Conservation (phyloP, 2,113 vertebrate species). For the Syngnathus typhle region DNA sequence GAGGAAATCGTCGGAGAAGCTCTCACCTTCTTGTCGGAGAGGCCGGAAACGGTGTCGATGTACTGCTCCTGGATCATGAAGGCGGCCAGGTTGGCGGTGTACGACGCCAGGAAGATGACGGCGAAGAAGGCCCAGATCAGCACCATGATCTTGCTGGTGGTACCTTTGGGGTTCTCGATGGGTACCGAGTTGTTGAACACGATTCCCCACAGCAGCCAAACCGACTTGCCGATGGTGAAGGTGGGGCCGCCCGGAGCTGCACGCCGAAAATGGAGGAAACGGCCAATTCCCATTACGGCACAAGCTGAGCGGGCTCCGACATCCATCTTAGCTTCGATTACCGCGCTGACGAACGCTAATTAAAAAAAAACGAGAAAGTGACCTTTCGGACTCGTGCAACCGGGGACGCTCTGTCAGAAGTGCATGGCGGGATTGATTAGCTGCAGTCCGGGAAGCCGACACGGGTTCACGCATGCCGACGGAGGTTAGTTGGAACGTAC, state of each 20-base stretch:
- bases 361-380: constrained; percentile 61
- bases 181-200: constrained; percentile 99
- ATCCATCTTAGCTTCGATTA: constrained; percentile 71
- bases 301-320: constrained; percentile 30
- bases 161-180: constrained; percentile 96
- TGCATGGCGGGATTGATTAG: constrained; percentile 62
- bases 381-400: constrained; percentile 66
- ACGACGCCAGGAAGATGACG: constrained; percentile 96
- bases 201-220: constrained; percentile 97
- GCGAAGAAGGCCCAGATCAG: constrained; percentile 98
- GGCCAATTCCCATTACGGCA: constrained; percentile 20
- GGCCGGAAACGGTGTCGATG: constrained; percentile 93
- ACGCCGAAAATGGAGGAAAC: background rate
- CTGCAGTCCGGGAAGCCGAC: constrained; percentile 17
- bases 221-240: constrained; percentile 95
- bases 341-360: constrained; percentile 61
- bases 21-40: constrained; percentile 95
- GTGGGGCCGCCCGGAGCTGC: constrained; percentile 85
- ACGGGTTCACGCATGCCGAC: background rate
- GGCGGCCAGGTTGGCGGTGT: constrained; percentile 94
- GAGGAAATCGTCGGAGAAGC: constrained; percentile 29
- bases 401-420: constrained; percentile 47
- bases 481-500: too few species aligned
- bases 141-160: constrained; percentile 99
- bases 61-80: constrained; percentile 99